Evolutionary conservation across 2,797 vertebrate species (phyloP), one percentile per base, ranked within the genome.

Genomic region (Echeneis naucrates): DNA sequence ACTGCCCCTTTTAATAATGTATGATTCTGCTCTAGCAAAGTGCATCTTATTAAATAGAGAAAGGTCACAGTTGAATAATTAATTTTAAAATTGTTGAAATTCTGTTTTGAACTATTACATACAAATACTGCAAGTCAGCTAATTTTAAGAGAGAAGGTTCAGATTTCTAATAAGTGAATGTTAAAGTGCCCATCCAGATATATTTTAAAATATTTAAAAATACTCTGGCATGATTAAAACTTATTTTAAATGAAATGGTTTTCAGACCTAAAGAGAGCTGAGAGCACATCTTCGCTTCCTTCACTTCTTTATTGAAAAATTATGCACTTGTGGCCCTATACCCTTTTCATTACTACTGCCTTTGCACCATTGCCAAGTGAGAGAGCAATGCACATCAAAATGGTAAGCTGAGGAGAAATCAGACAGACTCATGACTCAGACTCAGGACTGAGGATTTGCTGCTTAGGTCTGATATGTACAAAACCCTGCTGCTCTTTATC

Each of bases 1-100:
- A 56, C 72, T 69, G 38, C 30, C 32, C 35, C 52, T 76, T 81
- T 76, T n/a, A 77, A 88, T 87, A 76, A 86, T 85, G 76, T 72
- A 86, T 73, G 66, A 87, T 12, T 77, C 71, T 47, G 35, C 27
- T 32, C n/a, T 26, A 13, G 68, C 42, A 77, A 73, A 78, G 65
- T 63, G 45, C 47, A 33, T 72, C 63, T 80, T 56, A 85, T 78
- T 68, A 78, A 88, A 84, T 24, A 35, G 27, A 55, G 14, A 76
- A 63, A 58, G 32, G 54, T 42, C 42, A 65, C 33, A 56, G 44
- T 8, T 83, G 26, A 89, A 88, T 77, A 66, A 73, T 80, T 63
- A 73, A 87, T 77, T 72, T 63, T 30, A 16, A 78, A 73, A 71
- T 51, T 54, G 0, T n/a, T 56, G 19, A 68, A 63, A 70, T 66